phyloP scores from a whole-genome alignment of 2,888 invertebrate genomes.

The Campaea margaritaria region DNA sequence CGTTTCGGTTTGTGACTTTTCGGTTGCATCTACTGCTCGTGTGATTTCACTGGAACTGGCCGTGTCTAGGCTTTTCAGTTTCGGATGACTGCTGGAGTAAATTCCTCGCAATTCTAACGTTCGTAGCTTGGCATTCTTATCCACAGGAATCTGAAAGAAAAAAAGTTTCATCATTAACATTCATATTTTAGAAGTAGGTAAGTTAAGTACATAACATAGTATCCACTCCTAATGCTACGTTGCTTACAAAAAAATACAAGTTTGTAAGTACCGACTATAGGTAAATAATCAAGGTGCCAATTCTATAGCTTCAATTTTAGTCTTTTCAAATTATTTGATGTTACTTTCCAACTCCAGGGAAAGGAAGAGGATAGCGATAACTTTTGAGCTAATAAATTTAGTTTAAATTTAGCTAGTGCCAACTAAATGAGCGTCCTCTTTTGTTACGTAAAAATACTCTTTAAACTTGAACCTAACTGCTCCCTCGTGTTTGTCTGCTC shows the following conservation, averaged over 20 bases:
- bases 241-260: too few species aligned
- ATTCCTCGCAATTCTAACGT: slow-evolving; percentile 70
- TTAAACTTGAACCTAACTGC: slow-evolving; percentile 40
- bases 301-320: too few species aligned
- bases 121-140: slow-evolving; percentile 77
- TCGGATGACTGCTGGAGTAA: slow-evolving; percentile 65
- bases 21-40: slow-evolving; percentile 53
- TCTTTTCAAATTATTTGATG: too few species aligned
- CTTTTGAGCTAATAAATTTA: too few species aligned
- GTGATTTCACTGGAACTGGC: slow-evolving; percentile 55
- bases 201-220: too few species aligned
- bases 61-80: slow-evolving; percentile 62
- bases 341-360: too few species aligned
- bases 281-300: too few species aligned
- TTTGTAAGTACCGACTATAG: too few species aligned
- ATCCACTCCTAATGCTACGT: too few species aligned
- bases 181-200: not conserved
- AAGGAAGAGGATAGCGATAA: too few species aligned
- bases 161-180: slow-evolving; percentile 27
- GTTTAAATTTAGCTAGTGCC: too few species aligned
- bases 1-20: slow-evolving; percentile 54
- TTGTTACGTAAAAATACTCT: not conserved
- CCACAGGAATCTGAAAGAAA: slow-evolving; percentile 77
- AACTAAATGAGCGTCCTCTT: not conserved
- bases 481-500: slow-evolving; percentile 52